Evolutionary conservation across 2,888 invertebrate species (phyloP), one percentile per base, ranked within the genome.

Genomic region (Beris morrisii): DNA sequence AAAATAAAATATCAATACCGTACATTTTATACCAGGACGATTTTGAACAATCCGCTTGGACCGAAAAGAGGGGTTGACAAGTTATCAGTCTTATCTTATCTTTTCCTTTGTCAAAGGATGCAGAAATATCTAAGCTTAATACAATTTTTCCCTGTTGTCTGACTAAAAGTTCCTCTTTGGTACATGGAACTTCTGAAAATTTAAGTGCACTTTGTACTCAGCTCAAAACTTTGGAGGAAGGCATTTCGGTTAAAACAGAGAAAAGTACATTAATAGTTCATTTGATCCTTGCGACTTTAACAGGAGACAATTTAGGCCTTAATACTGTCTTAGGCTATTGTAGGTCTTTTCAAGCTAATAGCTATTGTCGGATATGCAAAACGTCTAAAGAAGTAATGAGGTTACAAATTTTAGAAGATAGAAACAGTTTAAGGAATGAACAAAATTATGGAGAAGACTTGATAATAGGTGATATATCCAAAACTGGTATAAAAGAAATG

Each of bases 191-290:
- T 11, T 15, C 31, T 22, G 9, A n/a, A 43, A 67, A 64, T 64
- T 67, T 52, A 45, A 44, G 45, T 45, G 6, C 22, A 44, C 43
- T 66, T 38, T 43, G 15, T 11, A 38, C n/a, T 6, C 45, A 53
- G 12, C 38, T 67, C 9, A 65, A 64, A 58, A 38, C 28, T 31
- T 57, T 67, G 32, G 67, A 67, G 32, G 54, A 65, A 54, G 67
- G 67, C 11, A 45, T 67, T n/a, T 30, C 38, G 4, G 30, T 59
- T 45, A 59, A 59, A 12, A 45, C 28, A 5, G 12, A n/a, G 3
- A 30, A 45, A 22, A 2, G 28, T n/a, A 28, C 4, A 9, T 12
- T 30, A 6, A 31, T 28, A 15, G 59, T 59, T 7, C 32, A 65
- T 65, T 53, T 44, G 31, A 15, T 56, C 4, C 32, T 56, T 4